Evolutionary conservation across 2,888 invertebrate genomes (phyloP).

Genomic region (Mythimna ferrago): DNA sequence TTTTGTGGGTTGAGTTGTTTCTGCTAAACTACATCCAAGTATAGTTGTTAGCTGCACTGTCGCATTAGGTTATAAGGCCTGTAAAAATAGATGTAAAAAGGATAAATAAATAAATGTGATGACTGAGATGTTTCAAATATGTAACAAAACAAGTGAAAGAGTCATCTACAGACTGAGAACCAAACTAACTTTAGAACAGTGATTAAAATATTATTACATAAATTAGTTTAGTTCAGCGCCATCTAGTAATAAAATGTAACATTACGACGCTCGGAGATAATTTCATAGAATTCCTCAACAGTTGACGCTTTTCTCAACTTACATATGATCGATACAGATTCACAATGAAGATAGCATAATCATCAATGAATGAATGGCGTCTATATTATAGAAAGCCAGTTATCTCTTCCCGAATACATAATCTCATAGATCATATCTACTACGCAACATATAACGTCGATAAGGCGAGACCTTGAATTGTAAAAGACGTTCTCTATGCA

Average conservation of each 20-base stretch:
- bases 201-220: no score
- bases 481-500: conserved; percentile 33
- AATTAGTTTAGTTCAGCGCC: not conserved
- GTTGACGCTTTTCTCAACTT: conserved; percentile 35
- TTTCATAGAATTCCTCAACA: not conserved
- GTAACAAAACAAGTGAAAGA: no score
- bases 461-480: conserved; percentile 53
- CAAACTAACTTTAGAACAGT: no score
- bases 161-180: no score
- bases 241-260: not conserved
- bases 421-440: conserved; percentile 55
- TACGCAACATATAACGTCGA: conserved; percentile 41
- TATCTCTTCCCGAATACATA: conserved; percentile 53
- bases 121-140: no score
- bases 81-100: no score
- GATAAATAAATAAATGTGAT: no score
- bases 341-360: conserved; percentile 32
- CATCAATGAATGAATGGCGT: conserved; percentile 57
- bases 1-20: no score
- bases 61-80: no score
- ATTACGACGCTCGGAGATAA: not conserved
- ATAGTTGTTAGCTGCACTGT: no score
- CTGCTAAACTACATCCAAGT: no score
- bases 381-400: conserved; percentile 43
- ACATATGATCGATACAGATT: conserved; percentile 49